Evolutionary conservation across 2,113 vertebrate species (phyloP).

Genomic region (Macrotus californicus): DNA sequence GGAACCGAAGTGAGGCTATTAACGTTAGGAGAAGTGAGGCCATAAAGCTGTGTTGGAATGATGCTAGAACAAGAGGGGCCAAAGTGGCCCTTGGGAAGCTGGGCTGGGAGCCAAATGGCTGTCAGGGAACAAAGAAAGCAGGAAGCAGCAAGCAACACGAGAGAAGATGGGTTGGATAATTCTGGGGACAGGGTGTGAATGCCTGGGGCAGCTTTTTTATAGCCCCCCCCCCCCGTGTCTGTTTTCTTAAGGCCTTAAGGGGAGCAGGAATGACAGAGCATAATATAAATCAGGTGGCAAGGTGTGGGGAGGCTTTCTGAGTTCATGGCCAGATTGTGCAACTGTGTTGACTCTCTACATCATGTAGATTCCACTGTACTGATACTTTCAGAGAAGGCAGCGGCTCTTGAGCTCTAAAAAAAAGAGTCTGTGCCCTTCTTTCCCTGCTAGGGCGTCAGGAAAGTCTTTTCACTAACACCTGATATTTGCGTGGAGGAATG

Average conservation of each 20-base stretch:
- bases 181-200: background rate
- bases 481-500: background rate
- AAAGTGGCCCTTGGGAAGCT: background rate
- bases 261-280: background rate
- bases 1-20: background rate
- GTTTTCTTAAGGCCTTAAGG: background rate
- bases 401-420: background rate
- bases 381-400: background rate
- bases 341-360: background rate
- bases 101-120: background rate
- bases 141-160: background rate
- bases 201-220: background rate
- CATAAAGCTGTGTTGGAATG: background rate
- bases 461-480: background rate
- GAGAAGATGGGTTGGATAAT: background rate
- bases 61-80: background rate
- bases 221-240: accelerated
- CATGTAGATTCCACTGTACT: background rate
- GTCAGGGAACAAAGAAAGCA: background rate
- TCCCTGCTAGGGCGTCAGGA: background rate
- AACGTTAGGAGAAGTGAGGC: background rate
- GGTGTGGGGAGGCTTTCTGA: background rate
- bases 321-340: background rate
- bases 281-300: background rate
- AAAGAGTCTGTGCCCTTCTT: background rate